These are phyloP conservation scores for Ostrea denselamellosa DNA, from an alignment of 1,140 invertebrate genomes.

Conservation along the genomic window DNA sequence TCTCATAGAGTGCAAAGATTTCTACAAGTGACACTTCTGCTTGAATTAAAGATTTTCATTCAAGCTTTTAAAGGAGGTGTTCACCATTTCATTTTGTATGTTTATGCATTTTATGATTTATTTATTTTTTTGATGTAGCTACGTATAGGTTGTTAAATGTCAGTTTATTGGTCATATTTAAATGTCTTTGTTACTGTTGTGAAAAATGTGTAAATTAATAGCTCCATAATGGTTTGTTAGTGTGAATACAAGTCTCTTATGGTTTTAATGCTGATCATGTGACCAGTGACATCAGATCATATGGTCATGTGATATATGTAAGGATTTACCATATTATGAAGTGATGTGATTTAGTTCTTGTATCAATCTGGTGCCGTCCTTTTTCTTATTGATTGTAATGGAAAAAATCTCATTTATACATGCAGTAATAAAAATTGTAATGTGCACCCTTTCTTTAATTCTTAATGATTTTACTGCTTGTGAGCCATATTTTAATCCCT, in stretches of 20 bases:
- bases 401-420: constrained; percentile 1
- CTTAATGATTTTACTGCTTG: not conserved
- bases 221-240: not conserved
- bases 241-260: not conserved
- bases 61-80: not conserved
- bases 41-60: not conserved
- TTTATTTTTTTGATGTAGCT: not conserved
- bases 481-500: too few relatives aligned
- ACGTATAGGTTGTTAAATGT: not conserved
- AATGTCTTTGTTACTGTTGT: constrained; percentile 22
- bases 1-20: not conserved
- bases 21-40: not conserved
- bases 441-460: not conserved
- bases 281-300: constrained; percentile 1
- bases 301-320: constrained; percentile 2
- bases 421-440: constrained; percentile 7
- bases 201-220: not conserved
- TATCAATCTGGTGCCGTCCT: constrained; percentile 32
- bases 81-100: not conserved
- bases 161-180: not conserved
- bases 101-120: not conserved
- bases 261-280: not conserved
- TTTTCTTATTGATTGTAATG: constrained; percentile 23
- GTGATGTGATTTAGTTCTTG: constrained; percentile 8
- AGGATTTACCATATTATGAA: not conserved